Evolutionary conservation across 2,888 invertebrate genomes (phyloP).

Genomic region (Phytoseiulus persimilis): DNA sequence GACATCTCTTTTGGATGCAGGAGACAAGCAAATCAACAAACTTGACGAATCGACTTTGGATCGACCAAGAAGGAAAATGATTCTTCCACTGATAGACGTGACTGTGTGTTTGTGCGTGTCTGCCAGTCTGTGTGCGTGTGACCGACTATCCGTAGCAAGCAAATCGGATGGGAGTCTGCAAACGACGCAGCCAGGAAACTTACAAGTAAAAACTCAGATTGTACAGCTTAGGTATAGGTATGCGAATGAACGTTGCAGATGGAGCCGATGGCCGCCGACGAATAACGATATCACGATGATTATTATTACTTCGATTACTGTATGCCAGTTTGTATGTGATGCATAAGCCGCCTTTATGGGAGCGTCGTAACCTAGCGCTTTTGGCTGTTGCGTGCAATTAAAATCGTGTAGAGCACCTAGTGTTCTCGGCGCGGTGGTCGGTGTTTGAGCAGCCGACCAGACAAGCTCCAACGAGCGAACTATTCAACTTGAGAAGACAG

Average conservation of each 20-base stretch:
- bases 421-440: not conserved
- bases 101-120: conserved; percentile 28
- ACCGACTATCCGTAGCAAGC: not conserved
- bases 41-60: not conserved
- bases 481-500: not conserved
- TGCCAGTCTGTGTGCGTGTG: not conserved
- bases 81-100: not conserved
- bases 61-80: conserved; percentile 5
- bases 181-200: not conserved
- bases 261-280: not conserved
- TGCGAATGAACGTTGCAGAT: not conserved
- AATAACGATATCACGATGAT: not conserved
- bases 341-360: not conserved
- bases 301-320: not conserved
- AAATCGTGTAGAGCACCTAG: not conserved
- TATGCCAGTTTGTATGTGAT: not conserved
- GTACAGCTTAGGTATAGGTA: not conserved
- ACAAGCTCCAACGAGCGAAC: not conserved
- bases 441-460: not conserved
- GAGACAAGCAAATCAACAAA: not conserved
- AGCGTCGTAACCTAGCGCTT: not conserved
- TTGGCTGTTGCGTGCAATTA: not conserved
- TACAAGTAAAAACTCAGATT: not conserved
- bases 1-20: conserved; percentile 7
- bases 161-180: not conserved